Conservation (phyloP, 2,113 vertebrate species). For the Macroglossus sobrinus region DNA sequence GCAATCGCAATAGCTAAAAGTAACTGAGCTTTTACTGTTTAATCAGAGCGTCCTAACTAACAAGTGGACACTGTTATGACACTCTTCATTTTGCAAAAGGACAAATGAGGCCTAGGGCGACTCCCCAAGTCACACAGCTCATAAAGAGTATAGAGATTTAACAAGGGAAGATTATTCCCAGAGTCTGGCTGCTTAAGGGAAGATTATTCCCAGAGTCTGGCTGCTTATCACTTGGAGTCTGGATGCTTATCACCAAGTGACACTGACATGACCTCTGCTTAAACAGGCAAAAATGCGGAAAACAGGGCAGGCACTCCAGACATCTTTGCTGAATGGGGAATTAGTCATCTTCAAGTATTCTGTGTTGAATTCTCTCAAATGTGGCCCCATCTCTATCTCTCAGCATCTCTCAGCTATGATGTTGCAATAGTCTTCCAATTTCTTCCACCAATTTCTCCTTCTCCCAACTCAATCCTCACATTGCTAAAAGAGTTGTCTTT, state of each 20-base stretch:
- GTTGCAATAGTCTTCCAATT: neutral
- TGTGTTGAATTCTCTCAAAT: neutral
- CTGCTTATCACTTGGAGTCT: accelerated
- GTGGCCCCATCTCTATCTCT: neutral
- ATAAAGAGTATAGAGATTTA: neutral
- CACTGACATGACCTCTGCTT: accelerated
- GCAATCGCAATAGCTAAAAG: neutral
- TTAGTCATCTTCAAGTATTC: neutral
- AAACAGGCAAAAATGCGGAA: neutral
- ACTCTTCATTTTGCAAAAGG: neutral
- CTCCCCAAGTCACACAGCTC: neutral
- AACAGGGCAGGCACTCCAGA: neutral
- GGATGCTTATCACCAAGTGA: accelerated
- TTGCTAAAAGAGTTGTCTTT: neutral
- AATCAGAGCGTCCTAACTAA: neutral
- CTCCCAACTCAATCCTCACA: neutral
- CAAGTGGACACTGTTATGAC: neutral
- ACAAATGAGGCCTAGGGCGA: neutral
- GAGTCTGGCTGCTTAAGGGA: too few species aligned
- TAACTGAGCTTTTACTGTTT: neutral
- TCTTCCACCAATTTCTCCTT: neutral
- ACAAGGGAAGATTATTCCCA: neutral
- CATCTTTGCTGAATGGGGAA: neutral
- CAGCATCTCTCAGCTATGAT: neutral
- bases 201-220: too few species aligned